Evolutionary conservation across 2,113 vertebrate genomes (phyloP).

Genomic region (Etheostoma spectabile): DNA sequence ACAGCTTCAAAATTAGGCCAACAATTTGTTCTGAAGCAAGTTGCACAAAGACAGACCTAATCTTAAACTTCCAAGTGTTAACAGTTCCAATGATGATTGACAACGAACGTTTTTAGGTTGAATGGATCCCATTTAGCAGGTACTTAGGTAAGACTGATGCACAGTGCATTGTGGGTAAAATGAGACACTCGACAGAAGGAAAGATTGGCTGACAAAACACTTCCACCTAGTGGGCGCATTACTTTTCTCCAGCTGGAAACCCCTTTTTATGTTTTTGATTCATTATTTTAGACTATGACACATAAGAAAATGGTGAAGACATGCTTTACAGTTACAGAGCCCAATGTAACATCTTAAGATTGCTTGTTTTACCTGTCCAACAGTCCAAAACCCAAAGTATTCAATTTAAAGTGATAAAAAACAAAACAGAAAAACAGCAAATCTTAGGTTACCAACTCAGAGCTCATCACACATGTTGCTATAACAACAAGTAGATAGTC

Average conservation of each 20-base stretch:
- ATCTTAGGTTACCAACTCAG: too few relatives aligned
- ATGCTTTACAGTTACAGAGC: background rate
- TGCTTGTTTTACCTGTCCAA: background rate
- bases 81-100: too few relatives aligned
- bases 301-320: background rate
- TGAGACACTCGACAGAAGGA: background rate
- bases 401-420: background rate
- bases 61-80: background rate
- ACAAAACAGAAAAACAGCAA: background rate
- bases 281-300: background rate
- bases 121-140: background rate
- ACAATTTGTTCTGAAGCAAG: slow-evolving; percentile 2
- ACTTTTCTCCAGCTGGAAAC: background rate
- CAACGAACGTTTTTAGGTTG: background rate
- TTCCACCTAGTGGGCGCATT: slow-evolving; percentile 35
- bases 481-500: too few relatives aligned
- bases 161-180: background rate
- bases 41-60: background rate
- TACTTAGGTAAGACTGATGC: background rate
- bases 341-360: background rate
- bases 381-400: background rate
- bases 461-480: too few relatives aligned
- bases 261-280: background rate
- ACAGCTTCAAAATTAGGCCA: background rate
- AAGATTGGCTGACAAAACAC: background rate